A percentile compares a stretch with the other conserved stretches of the same genome.
phyloP scores from a whole-genome alignment of 2,113 vertebrate genomes.

The Plectropomus leopardus region DNA sequence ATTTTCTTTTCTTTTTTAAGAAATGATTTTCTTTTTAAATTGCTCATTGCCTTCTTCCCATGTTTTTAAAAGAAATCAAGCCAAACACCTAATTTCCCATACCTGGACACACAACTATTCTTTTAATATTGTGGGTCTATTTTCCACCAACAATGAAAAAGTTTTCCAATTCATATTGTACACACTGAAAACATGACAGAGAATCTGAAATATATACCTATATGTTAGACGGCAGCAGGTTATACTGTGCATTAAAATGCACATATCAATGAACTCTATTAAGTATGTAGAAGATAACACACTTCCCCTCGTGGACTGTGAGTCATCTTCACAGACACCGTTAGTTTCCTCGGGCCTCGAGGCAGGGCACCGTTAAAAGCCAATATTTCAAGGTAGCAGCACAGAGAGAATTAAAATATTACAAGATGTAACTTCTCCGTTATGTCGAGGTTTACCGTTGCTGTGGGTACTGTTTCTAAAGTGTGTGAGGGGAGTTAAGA shows the following conservation, averaged over 20 bases:
- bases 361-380: background rate
- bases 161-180: background rate
- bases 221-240: background rate
- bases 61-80: too few relatives aligned
- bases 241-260: background rate
- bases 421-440: background rate
- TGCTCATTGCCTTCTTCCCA: too few relatives aligned
- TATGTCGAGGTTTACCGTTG: background rate
- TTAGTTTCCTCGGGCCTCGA: constrained; percentile 35
- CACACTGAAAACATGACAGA: background rate
- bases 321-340: constrained; percentile 25
- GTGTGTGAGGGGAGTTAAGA: background rate
- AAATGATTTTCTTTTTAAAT: too few relatives aligned
- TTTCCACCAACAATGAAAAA: background rate
- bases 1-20: too few relatives aligned
- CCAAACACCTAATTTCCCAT: background rate
- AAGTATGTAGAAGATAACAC: constrained; percentile 9
- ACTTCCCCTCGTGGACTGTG: constrained; percentile 17
- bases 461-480: background rate
- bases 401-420: background rate
- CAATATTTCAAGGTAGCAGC: background rate
- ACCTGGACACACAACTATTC: background rate
- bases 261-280: background rate
- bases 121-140: background rate
- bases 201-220: background rate